phyloP scores from a whole-genome alignment of 2,797 vertebrate genomes.

The Miichthys miiuy region DNA sequence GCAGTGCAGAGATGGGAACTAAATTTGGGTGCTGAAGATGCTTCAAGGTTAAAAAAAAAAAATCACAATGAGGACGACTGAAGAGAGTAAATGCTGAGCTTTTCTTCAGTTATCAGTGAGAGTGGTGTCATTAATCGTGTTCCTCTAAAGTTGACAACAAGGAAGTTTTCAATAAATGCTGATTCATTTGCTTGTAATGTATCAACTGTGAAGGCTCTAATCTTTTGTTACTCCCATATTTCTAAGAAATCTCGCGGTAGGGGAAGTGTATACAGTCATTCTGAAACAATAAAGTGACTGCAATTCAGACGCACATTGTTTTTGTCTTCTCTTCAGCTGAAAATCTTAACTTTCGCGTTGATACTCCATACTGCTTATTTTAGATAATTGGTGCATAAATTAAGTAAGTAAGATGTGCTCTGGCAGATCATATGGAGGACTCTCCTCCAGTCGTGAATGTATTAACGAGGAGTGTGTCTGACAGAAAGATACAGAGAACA shows the following conservation, averaged over 20 bases:
- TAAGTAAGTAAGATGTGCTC: not conserved
- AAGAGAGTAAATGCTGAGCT: conserved; percentile 16
- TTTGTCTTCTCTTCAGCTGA: not conserved
- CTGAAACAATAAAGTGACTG: conserved; percentile 20
- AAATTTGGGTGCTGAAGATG: conserved; percentile 37
- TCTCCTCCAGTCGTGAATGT: conserved; percentile 6
- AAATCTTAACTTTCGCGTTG: not conserved
- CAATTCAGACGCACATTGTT: not conserved
- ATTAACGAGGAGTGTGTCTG: conserved; percentile 16
- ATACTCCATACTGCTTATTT: not conserved
- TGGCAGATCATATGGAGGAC: not conserved
- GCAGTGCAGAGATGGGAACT: conserved; percentile 28
- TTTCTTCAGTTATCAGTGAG: not conserved
- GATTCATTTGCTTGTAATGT: conserved; percentile 4
- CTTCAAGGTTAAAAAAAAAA: conserved; percentile 49
- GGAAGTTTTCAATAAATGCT: not conserved
- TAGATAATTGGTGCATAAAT: not conserved
- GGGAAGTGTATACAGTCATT: not conserved
- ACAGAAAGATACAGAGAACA: conserved; percentile 26
- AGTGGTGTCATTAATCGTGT: not conserved
- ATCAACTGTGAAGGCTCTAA: not conserved
- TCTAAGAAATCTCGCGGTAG: not conserved
- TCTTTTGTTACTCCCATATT: not conserved
- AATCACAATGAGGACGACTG: conserved; percentile 25
- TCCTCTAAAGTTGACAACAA: conserved; percentile 8